These are phyloP conservation scores for Chelonus formosanus DNA, from an alignment of 2,888 invertebrate species.

Conservation along the genomic window DNA sequence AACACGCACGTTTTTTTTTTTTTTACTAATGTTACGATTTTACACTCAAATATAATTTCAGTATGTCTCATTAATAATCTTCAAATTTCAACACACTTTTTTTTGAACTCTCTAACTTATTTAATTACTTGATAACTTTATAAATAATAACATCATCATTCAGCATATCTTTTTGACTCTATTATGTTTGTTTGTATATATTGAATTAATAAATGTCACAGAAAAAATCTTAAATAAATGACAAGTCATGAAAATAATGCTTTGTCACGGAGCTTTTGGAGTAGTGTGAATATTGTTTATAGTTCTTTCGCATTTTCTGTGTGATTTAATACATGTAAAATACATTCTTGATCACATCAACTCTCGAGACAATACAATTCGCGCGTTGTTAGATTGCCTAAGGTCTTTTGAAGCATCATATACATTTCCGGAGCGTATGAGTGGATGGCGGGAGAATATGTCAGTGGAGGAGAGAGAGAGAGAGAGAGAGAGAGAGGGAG, in stretches of 20 bases:
- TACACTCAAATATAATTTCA: too few relatives aligned
- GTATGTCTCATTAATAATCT: too few relatives aligned
- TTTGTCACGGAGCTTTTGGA: slow-evolving; percentile 6
- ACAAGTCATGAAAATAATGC: slow-evolving; percentile 3
- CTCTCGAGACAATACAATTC: neutral
- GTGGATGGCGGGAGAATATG: neutral
- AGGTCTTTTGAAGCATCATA: neutral
- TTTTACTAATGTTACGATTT: too few relatives aligned
- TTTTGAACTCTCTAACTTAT: too few relatives aligned
- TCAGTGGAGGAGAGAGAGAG: neutral
- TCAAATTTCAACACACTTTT: too few relatives aligned
- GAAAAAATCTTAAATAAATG: slow-evolving; percentile 8
- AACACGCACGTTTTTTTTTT: too few relatives aligned
- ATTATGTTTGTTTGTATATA: too few relatives aligned
- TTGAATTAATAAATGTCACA: too few relatives aligned
- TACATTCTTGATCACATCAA: slow-evolving; percentile 9
- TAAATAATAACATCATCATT: too few relatives aligned
- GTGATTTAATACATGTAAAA: neutral
- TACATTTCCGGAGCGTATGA: slow-evolving; percentile 3
- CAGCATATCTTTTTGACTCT: too few relatives aligned
- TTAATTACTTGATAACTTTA: too few relatives aligned
- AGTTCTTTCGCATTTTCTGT: slow-evolving; percentile 8
- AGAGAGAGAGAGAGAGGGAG: neutral
- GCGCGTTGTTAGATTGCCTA: neutral
- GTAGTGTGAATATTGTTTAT: slow-evolving; percentile 11